A percentile compares a stretch with the other conserved stretches of the same genome.
These are phyloP conservation scores for Takifugu rubripes DNA, from an alignment of 2,797 vertebrate species.

Conservation along the genomic window DNA sequence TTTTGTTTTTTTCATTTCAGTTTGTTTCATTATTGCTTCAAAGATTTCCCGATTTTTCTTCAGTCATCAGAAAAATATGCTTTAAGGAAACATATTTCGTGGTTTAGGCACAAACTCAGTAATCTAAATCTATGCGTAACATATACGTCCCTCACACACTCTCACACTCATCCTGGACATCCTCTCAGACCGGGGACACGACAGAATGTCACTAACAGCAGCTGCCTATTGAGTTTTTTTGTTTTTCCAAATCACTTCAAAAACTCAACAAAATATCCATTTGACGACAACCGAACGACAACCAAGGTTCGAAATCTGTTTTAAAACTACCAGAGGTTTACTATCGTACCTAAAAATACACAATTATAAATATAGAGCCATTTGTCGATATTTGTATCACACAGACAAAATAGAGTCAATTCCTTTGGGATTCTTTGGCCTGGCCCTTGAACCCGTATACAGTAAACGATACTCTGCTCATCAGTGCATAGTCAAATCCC, in stretches of 20 bases:
- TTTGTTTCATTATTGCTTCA: slow-evolving; percentile 75
- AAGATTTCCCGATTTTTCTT: slow-evolving; percentile 39
- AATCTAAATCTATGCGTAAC: slow-evolving; percentile 38
- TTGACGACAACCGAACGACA: slow-evolving; percentile 49
- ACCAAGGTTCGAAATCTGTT: slow-evolving; percentile 42
- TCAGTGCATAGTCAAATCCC: slow-evolving; percentile 72
- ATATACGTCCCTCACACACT: slow-evolving; percentile 32
- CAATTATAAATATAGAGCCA: slow-evolving; percentile 66
- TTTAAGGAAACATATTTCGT: slow-evolving; percentile 42
- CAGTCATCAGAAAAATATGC: slow-evolving; percentile 54
- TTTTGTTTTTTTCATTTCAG: slow-evolving; percentile 49
- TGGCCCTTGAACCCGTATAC: slow-evolving; percentile 37
- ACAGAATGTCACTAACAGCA: slow-evolving; percentile 48
- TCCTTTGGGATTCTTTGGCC: slow-evolving; percentile 62
- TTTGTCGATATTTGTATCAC: slow-evolving; percentile 54
- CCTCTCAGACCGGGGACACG: slow-evolving; percentile 32
- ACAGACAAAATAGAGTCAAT: slow-evolving; percentile 57
- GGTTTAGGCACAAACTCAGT: slow-evolving; percentile 60
- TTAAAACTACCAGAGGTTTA: slow-evolving; percentile 45
- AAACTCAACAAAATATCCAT: slow-evolving; percentile 26
- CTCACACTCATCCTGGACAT: slow-evolving; percentile 21
- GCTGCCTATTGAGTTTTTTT: slow-evolving; percentile 61
- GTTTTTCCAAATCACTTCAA: slow-evolving; percentile 28
- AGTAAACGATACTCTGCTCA: slow-evolving; percentile 40
- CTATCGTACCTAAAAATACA: slow-evolving; percentile 59